Base-by-base conservation (phyloP, 1,140 invertebrate species). In the Drosophila virilis region DNA sequence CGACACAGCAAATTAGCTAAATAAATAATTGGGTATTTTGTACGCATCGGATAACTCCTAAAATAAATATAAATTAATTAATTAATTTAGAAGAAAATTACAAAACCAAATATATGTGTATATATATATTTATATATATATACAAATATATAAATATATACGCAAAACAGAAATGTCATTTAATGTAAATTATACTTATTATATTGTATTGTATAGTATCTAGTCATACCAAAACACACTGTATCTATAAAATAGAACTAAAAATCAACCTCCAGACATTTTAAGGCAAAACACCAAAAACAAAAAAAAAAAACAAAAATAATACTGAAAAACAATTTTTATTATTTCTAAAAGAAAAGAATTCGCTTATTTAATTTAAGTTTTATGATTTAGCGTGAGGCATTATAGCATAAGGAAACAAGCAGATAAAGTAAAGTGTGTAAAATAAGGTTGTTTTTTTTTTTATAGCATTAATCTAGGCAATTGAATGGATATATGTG, bases 391-490 rank as follows among this genome's bases (percentile, higher is more conserved):
- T 83, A 79, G 62, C 50, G 66, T 48, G 22, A 57, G 32, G 51
- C 45, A 65, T 64, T 66, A 59, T 79, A 83, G 80, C 43, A 57
- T 55, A 38, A 74, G 50, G 13, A 7, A 42, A 66, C 38, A 54
- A 52, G 1, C 37, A 28, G 28, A 32, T 13, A 12, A 40, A 61
- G 22, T 61, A 66, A 57, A 58, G 62, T 61, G 61, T 74, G 73
- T 85, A 80, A 74, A 71, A 59, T 84, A 84, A 84, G 81, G 68
- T 85, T 85, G 77, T 84, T 84, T 84, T 84, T 82, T 77, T 82
- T 83, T 82, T 72, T 64, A 28, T 28, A 85, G 83, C 50, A 65
- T 65, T 68, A 79, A 84, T 62, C 51, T 84, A 84, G 80, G 59
- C 37, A 84, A 83, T 75, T 72, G 66, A 83, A 71, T 68, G 70